Conservation (phyloP, 1,140 invertebrate species). For the Drosophila auraria region DNA sequence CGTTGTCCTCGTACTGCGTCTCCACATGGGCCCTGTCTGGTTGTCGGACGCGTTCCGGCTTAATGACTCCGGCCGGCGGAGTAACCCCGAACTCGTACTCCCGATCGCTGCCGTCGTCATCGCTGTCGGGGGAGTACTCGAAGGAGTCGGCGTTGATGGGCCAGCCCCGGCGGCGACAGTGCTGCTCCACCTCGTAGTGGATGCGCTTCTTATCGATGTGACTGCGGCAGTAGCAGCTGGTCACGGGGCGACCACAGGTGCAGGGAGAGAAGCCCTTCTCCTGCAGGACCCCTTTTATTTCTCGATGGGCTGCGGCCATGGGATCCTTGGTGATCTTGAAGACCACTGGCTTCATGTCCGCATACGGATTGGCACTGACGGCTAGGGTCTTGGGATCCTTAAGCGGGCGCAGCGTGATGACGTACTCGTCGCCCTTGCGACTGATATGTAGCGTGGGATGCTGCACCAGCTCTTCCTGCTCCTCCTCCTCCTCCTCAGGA, state of each 20-base stretch:
- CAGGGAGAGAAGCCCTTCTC: slow-evolving; percentile 58
- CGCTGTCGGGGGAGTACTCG: slow-evolving; percentile 22
- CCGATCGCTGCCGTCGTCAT: slow-evolving; percentile 63
- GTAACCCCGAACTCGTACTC: slow-evolving; percentile 83
- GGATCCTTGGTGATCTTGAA: slow-evolving; percentile 78
- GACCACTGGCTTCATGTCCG: slow-evolving; percentile 74
- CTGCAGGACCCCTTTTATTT: slow-evolving; percentile 50
- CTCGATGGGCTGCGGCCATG: slow-evolving; percentile 13
- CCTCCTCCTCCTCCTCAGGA: background rate
- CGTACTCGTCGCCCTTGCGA: slow-evolving; percentile 72
- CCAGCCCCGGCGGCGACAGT: slow-evolving; percentile 28
- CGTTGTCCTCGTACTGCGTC: slow-evolving; percentile 72
- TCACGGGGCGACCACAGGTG: slow-evolving; percentile 60
- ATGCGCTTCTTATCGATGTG: slow-evolving; percentile 59
- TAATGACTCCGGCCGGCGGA: slow-evolving; percentile 76
- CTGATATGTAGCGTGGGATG: slow-evolving; percentile 77
- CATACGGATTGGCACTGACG: slow-evolving; percentile 69
- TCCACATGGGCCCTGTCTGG: slow-evolving; percentile 48
- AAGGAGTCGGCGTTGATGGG: slow-evolving; percentile 42
- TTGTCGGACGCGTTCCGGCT: slow-evolving; percentile 44
- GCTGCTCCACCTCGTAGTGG: slow-evolving; percentile 39
- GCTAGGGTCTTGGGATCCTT: slow-evolving; percentile 62
- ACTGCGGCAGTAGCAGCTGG: slow-evolving; percentile 67
- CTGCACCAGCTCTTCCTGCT: slow-evolving; percentile 57
- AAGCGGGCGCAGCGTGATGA: slow-evolving; percentile 72